Conservation (phyloP, 2,113 vertebrate species). For the Polypterus bichir region DNA sequence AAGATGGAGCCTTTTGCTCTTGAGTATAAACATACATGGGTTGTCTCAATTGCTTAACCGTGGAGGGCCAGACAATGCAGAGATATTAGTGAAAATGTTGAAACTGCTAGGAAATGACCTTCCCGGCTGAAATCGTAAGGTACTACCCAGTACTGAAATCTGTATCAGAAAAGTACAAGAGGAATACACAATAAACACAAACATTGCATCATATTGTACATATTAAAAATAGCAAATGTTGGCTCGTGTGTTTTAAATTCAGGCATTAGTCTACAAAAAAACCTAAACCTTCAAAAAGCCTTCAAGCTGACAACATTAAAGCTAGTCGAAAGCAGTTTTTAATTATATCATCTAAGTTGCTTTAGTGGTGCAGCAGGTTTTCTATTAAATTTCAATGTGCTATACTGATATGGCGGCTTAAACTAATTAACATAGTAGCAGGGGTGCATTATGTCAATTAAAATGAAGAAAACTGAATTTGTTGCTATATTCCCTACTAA, state of each 20-base stretch:
- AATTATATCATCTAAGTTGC: conserved; percentile 4
- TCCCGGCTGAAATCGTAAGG: no score
- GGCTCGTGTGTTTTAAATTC: no score
- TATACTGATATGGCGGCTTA: conserved; percentile 6
- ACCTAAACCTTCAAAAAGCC: no score
- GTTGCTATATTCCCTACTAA: conserved; percentile 2
- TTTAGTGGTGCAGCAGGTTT: conserved; percentile 9
- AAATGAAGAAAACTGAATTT: conserved; percentile 9
- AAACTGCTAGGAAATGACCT: no score
- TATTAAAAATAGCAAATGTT: background rate
- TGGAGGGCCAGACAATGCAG: no score
- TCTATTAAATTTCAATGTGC: conserved; percentile 10
- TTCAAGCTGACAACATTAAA: background rate
- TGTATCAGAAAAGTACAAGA: no score
- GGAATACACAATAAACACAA: background rate
- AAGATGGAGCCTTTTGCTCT: no score
- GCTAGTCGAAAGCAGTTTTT: background rate
- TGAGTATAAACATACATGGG: no score
- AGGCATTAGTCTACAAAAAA: no score
- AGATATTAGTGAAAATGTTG: no score
- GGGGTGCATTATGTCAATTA: conserved; percentile 8
- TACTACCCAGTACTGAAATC: no score
- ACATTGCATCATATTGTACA: background rate
- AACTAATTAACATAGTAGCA: conserved; percentile 4
- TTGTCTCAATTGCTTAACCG: no score